Evolutionary conservation across 2,888 invertebrate genomes (phyloP), one percentile per base, ranked within the genome.

Genomic region (Calameuta filiformis): DNA sequence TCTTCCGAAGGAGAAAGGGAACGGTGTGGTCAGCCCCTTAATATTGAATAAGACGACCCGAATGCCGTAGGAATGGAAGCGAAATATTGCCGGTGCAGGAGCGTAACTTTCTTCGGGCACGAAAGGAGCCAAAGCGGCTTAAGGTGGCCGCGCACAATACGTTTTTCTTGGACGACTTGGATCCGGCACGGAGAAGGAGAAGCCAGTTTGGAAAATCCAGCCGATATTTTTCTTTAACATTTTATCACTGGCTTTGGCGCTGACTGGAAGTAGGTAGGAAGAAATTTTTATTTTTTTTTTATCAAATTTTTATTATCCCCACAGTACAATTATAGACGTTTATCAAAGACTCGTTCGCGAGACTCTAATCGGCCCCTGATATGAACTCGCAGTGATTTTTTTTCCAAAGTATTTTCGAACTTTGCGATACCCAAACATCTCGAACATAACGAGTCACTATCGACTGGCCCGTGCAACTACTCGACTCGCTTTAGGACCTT

Each of bases 21-120:
- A 75, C 80, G 80, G 79, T 76, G 82, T 81, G 83, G 85, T 82
- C 82, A 79, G 79, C 83, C 79, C 86, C 87, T 89, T 88, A 88
- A 89, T 89, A 89, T 89, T 89, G 87, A 88, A 89, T 88, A 88
- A 89, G 88, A 81, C 86, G 85, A 82, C 82, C 85, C 81, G 76
- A 82, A 84, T 79, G 82, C 82, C 76, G 80, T 74, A 74, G 79
- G 76, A 81, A 82, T 83, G 79, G 76, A 77, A 79, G 77, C 85
- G 81, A 88, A 87, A 86, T 88, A 87, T 85, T 83, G 82, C 81
- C 82, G 81, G 80, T 81, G 80, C 80, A 80, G 77, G 82, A 78
- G 77, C 82, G 81, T 83, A 85, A 86, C 81, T 83, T 82, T 76
- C 75, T 56, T 56, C 4, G 76, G 78, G 40, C 78, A 77, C 78